Percentiles rank a stretch among this genome's conserved stretches.
Conservation (phyloP, 2,797 vertebrate genomes). For the Schizopygopsis pylzovi region DNA sequence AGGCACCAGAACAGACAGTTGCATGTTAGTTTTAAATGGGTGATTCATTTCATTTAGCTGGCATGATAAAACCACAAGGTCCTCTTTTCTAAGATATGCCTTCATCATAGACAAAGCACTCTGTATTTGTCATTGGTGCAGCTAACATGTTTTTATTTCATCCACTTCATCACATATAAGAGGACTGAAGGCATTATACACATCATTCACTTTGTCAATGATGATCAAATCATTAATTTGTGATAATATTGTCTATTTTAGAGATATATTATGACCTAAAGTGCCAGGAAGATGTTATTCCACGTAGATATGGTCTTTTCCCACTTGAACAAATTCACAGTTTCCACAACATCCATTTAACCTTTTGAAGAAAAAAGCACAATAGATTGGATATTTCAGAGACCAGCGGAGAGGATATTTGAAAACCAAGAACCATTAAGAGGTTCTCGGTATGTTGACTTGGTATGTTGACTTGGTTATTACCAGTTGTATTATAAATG, state of each 20-base stretch:
- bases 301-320: neutral
- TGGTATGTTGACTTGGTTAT: constrained; percentile 1
- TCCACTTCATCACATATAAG: neutral
- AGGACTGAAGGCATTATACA: neutral
- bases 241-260: neutral
- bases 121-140: neutral
- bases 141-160: constrained; percentile 1
- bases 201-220: neutral
- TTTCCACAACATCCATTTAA: constrained; percentile 15
- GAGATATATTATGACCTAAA: neutral
- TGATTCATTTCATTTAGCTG: neutral
- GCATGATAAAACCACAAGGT: neutral
- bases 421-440: neutral
- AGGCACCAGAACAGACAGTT: neutral
- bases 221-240: neutral
- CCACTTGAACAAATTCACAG: neutral
- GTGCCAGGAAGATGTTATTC: neutral
- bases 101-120: neutral
- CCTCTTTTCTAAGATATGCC: constrained; percentile 24
- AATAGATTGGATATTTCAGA: neutral
- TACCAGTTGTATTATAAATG: constrained; percentile 27
- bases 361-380: neutral
- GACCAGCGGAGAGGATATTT: neutral
- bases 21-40: neutral
- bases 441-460: neutral